A percentile compares a stretch with the other conserved stretches of the same genome.
Conservation (phyloP, 2,888 invertebrate genomes). For the Punctoribates punctum region DNA sequence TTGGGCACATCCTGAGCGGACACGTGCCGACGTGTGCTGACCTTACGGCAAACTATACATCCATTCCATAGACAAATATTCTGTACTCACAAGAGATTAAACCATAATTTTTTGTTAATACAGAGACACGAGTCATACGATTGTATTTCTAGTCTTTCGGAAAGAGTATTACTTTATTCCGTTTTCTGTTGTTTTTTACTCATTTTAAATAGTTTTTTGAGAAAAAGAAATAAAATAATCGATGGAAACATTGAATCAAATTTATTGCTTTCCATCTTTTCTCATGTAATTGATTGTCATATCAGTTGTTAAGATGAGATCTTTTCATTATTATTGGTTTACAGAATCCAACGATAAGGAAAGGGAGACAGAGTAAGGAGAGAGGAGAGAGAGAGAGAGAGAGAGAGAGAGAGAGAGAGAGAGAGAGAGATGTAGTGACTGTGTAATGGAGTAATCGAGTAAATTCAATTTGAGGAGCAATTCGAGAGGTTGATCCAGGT, state of each 20-base stretch:
- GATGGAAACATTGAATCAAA: too few relatives aligned
- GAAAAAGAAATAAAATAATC: too few relatives aligned
- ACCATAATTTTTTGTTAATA: background rate
- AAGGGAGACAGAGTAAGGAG: background rate
- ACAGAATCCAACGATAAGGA: too few relatives aligned
- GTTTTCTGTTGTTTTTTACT: too few relatives aligned
- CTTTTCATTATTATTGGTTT: constrained; percentile 12
- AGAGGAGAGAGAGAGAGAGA: background rate
- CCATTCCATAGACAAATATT: background rate
- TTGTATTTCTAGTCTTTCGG: background rate
- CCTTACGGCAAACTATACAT: constrained; percentile 2
- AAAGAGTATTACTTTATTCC: too few relatives aligned
- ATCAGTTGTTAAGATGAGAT: too few relatives aligned
- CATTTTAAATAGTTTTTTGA: too few relatives aligned
- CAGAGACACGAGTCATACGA: too few relatives aligned
- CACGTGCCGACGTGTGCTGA: background rate
- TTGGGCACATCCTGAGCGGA: too few relatives aligned
- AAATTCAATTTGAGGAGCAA: constrained; percentile 29
- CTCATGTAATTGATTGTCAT: too few relatives aligned
- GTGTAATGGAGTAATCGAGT: constrained; percentile 18
- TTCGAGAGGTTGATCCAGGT: constrained; percentile 34
- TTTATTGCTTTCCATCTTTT: too few relatives aligned
- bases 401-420: constrained; percentile 30
- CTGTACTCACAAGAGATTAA: constrained; percentile 18
- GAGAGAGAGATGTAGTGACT: background rate